A percentile compares a stretch with the other conserved stretches of the same genome.
phyloP scores from a whole-genome alignment of 2,113 vertebrate genomes.

The Poecilia latipinna region DNA sequence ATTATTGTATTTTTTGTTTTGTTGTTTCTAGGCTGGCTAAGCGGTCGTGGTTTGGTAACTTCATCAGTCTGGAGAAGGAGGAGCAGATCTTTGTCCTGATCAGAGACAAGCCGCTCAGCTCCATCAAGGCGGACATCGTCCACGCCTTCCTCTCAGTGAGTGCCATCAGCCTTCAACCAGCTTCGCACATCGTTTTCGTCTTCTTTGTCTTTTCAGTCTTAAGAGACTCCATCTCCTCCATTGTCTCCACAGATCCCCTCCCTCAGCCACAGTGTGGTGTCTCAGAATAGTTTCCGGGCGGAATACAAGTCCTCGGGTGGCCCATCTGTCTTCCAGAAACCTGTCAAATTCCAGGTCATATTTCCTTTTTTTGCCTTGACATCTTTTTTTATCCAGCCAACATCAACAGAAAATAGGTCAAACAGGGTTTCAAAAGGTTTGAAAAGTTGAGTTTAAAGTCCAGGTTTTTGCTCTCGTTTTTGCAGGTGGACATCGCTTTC shows the following conservation, averaged over 20 bases:
- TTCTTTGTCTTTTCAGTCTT: background rate
- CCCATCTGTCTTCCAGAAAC: slow-evolving; percentile 94
- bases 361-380: background rate
- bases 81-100: slow-evolving; percentile 93
- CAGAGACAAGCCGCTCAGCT: slow-evolving; percentile 91
- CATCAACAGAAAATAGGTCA: background rate
- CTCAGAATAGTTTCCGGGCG: slow-evolving; percentile 93
- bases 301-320: slow-evolving; percentile 90
- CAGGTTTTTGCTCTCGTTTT: background rate
- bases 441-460: background rate
- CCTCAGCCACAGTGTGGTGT: slow-evolving; percentile 92
- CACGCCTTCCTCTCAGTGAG: slow-evolving; percentile 93
- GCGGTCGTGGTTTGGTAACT: slow-evolving; percentile 94
- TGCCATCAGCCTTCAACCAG: background rate
- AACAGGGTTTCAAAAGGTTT: background rate
- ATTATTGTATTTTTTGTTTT: background rate
- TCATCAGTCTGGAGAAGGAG: slow-evolving; percentile 92
- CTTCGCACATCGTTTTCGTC: background rate
- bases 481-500: slow-evolving; percentile 87
- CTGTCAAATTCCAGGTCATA: slow-evolving; percentile 88
- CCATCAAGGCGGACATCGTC: slow-evolving; percentile 94
- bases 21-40: slow-evolving; percentile 84
- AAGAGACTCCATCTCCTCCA: background rate
- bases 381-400: background rate
- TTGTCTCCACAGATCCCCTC: slow-evolving; percentile 84